Percentiles rank a stretch among this genome's conserved stretches.
phyloP scores from a whole-genome alignment of 2,113 vertebrate species.

The Octodon degus region DNA sequence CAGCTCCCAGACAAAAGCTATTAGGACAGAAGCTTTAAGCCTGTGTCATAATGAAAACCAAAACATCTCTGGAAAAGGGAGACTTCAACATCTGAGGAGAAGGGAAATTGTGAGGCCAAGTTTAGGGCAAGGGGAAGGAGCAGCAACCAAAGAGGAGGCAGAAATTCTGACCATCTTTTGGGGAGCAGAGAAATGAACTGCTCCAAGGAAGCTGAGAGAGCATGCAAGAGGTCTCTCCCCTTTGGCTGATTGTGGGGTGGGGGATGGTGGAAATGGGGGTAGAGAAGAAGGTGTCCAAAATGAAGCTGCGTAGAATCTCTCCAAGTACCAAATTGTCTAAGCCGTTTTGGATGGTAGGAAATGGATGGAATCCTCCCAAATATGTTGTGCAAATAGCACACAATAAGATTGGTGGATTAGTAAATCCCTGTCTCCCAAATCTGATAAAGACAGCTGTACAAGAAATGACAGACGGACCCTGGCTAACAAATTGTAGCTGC shows the following conservation, averaged over 20 bases:
- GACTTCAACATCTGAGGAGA: background rate
- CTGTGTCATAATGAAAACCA: background rate
- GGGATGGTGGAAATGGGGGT: background rate
- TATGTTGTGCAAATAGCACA: background rate
- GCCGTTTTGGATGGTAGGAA: background rate
- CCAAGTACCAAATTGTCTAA: background rate
- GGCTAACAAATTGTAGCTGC: background rate
- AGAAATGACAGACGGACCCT: background rate
- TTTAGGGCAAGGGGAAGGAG: background rate
- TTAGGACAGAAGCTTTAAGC: background rate
- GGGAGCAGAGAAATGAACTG: background rate
- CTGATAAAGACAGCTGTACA: background rate
- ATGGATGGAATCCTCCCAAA: background rate
- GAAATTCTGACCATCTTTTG: background rate
- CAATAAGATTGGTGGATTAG: constrained; percentile 41
- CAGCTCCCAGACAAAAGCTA: background rate
- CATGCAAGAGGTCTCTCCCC: background rate
- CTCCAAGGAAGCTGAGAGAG: background rate
- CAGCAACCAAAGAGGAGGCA: background rate
- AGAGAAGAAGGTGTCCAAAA: background rate
- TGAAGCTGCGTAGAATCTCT: background rate
- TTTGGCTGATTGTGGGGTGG: background rate
- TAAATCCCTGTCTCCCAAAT: background rate
- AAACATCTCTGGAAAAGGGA: background rate
- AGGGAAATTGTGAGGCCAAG: background rate